Base-by-base conservation (phyloP, 64 coral and sea anemone species). In the Trachythela sp. region DNA sequence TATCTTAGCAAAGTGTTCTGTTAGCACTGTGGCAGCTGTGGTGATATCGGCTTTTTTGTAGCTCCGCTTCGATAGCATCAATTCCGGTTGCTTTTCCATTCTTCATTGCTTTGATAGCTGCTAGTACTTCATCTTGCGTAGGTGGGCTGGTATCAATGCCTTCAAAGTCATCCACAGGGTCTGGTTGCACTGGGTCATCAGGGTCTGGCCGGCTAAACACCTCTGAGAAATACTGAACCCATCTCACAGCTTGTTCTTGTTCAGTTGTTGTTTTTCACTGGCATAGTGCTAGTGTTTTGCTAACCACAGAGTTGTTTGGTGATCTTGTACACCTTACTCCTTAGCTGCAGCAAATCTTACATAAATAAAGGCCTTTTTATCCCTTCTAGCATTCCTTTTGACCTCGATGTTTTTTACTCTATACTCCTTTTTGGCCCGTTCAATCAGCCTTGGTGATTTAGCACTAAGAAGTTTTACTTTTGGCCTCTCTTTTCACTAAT, bases 91-190 rank as follows among this genome's bases (percentile, higher is more conserved):
- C 86, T 88, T 88, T 88, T 34, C 59, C 39, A 51, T 88, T 88
- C 70, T 72, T 88, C 64, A 88, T 36, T 15, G 58, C 29, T 56
- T 88, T 26, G 87, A 88, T 88, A 8, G 87, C 58, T 88, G 39
- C 40, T 88, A 32, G 60, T 38, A 88, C 70, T 88, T 88, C 86
- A 39, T 88, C 24, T 14, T 15, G 86, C 22, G 52, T 87, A 67
- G 38, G 64, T 50, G 87, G 24, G 70, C 88, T 89, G 88, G 77
- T 40, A 89, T 89, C 48, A 70, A 89, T 89, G 77, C 77, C 72
- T 89, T 89, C 71, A 14, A 80, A 89, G 4, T 40, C 88, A 49
- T 89, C 45, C 3, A n/a, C n/a, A n/a, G n/a, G 72, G 43, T 27
- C 75, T 89, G 39, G 75, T 70, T 89, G 88, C 88, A 83, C 31